Evolutionary conservation across 1,140 invertebrate species (phyloP), one percentile per base, ranked within the genome.

Genomic region (Heliconius hewitsoni): DNA sequence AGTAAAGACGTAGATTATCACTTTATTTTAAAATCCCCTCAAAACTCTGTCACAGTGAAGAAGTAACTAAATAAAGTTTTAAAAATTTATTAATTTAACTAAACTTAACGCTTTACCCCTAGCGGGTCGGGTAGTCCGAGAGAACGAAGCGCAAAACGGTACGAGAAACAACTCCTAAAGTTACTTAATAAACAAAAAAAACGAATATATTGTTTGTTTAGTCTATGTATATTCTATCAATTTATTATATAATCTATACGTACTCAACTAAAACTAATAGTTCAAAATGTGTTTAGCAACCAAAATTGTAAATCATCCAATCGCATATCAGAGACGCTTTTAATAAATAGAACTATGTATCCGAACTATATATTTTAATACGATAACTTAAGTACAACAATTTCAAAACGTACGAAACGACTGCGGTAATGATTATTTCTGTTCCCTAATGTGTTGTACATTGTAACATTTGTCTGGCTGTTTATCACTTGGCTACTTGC

Each of bases 401-500:
- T 77, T 77, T 71, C 30, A 30, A 71, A 77, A 77, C 50, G n/a
- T 55, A 72, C 18, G 13, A 52, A n/a, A 72, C 34, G 18, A 52
- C 11, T 72, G 2, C n/a, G 76, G 70, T 55, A 77, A 77, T 52
- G 70, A 77, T 77, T 70, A 55, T 75, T 71, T 73, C 76, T 57
- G 73, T 42, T 39, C 42, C 72, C 71, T 77, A 81, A 81, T 81
- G 79, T 57, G 66, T 70, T 71, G 73, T 78, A 77, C 76, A 77
- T 71, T 81, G 79, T 84, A 82, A 79, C 74, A 73, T 78, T 81
- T 82, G 81, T 77, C 81, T 78, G 82, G 52, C 42, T 73, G 71
- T 85, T 83, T 82, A 83, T 85, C 84, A 85, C 0, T 73, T 72
- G 30, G 78, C 82, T 82, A 83, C 81, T 82, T 81, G 37, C 57